Percentiles rank a stretch among this genome's conserved stretches.
These are phyloP conservation scores for Bellardia bayeri DNA, from an alignment of 2,888 invertebrate genomes.

Conservation along the genomic window DNA sequence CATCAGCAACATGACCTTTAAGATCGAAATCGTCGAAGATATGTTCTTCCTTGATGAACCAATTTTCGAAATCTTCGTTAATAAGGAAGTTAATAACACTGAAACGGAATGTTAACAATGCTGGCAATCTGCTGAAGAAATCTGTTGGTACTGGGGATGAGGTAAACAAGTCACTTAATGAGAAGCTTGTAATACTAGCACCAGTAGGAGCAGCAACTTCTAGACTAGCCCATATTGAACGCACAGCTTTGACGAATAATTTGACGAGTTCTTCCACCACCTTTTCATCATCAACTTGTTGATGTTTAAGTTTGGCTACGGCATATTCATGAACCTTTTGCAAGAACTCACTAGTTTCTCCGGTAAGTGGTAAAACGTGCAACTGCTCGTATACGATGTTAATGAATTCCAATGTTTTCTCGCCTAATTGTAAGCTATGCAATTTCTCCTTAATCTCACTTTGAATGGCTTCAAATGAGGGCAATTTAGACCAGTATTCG, in stretches of 20 bases:
- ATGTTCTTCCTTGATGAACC: constrained; percentile 79
- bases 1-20: constrained; percentile 89
- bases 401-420: constrained; percentile 85
- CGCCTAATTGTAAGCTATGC: constrained; percentile 85
- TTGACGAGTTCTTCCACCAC: constrained; percentile 87
- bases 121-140: constrained; percentile 85
- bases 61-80: constrained; percentile 86
- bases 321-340: constrained; percentile 87
- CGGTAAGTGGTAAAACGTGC: constrained; percentile 87
- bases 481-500: constrained; percentile 86
- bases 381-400: constrained; percentile 86
- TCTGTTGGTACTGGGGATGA: constrained; percentile 75
- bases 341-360: constrained; percentile 87
- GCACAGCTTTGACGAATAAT: constrained; percentile 86
- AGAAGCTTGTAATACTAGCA: constrained; percentile 31
- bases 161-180: constrained; percentile 68
- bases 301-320: constrained; percentile 87
- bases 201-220: constrained; percentile 69
- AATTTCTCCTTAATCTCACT: constrained; percentile 77
- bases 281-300: constrained; percentile 86
- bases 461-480: constrained; percentile 80
- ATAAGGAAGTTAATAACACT: constrained; percentile 87
- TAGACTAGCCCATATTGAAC: constrained; percentile 83
- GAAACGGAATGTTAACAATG: constrained; percentile 86
- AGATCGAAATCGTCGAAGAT: constrained; percentile 88